Base-by-base conservation (phyloP, 2,888 invertebrate genomes). In the Leptinotarsa peninsularis region DNA sequence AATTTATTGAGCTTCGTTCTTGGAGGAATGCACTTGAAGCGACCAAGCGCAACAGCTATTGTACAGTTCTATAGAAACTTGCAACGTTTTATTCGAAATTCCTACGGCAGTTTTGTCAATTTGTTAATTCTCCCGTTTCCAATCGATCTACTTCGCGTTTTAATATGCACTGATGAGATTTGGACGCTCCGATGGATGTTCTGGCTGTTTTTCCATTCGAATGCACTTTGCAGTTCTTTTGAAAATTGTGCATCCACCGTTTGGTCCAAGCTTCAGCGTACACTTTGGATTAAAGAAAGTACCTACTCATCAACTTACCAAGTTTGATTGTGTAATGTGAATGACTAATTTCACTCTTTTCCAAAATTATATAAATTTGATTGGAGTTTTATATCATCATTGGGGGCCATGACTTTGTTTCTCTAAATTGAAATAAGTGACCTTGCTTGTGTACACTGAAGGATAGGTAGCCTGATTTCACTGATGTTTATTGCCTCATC, bases 111-210 rank as follows among this genome's bases (percentile, higher is more conserved):
- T 58, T 21, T 56, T 56, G 56, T 56, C 56, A 56, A 23, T 56
- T 56, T 21, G 56, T 56, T 21, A 56, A 56, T 56, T 56, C 56
- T 56, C 56, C 21, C 56, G 56, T 56, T 56, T 56, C 21, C 56
- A 56, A 56, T 56, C 23, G 56, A 18, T 14, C 13, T 13, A 56
- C 56, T 56, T 56, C 56, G 10, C 56, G 18, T 21, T 56, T 56
- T 56, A 58, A 58, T 58, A 58, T 23, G 3, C 58, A 23, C 58
- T 58, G 58, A 58, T 58, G 58, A 58, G 58, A 23, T 58, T 58
- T 23, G 23, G 23, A 23, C 58, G 58, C 58, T 23, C 23, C 23
- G 58, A 18, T 58, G 15, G 23, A 58, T 58, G 58, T 58, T 58
- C 15, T 23, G 23, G 58, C 14, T 23, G 15, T 58, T 58, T 58